These are phyloP conservation scores for Cancer borealis DNA, from an alignment of 2,888 invertebrate species.

Conservation along the genomic window DNA sequence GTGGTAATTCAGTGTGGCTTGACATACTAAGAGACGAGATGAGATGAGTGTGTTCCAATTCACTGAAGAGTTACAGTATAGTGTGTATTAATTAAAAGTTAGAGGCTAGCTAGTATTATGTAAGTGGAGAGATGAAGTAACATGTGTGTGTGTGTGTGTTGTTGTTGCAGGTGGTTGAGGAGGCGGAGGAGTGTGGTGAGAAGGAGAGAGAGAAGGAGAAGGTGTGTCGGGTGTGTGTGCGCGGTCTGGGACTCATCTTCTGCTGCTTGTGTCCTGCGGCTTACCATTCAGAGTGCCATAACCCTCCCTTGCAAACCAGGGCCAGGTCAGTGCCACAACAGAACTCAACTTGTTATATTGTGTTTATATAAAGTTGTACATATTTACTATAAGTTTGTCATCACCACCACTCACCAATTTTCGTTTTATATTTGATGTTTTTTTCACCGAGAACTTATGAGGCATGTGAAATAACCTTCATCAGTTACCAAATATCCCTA, in stretches of 20 bases:
- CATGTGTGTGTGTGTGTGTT: neutral
- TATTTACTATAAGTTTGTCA: too few relatives aligned
- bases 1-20: neutral
- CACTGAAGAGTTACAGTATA: neutral
- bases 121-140: neutral
- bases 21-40: neutral
- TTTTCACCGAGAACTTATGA: too few relatives aligned
- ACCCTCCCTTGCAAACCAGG: constrained; percentile 75
- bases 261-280: constrained; percentile 75
- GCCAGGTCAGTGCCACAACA: constrained; percentile 67
- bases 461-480: too few relatives aligned
- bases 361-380: neutral
- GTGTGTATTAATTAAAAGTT: neutral
- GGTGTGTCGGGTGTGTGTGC: constrained; percentile 74
- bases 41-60: neutral
- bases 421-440: too few relatives aligned
- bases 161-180: constrained; percentile 43
- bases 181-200: constrained; percentile 45
- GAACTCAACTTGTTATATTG: neutral
- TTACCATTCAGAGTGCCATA: constrained; percentile 77
- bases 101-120: neutral
- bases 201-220: constrained; percentile 64
- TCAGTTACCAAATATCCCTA: neutral
- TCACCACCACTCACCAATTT: too few relatives aligned
- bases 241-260: constrained; percentile 75